Evolutionary conservation across 2,113 vertebrate genomes (phyloP).

Genomic region (Microtus oregoni): DNA sequence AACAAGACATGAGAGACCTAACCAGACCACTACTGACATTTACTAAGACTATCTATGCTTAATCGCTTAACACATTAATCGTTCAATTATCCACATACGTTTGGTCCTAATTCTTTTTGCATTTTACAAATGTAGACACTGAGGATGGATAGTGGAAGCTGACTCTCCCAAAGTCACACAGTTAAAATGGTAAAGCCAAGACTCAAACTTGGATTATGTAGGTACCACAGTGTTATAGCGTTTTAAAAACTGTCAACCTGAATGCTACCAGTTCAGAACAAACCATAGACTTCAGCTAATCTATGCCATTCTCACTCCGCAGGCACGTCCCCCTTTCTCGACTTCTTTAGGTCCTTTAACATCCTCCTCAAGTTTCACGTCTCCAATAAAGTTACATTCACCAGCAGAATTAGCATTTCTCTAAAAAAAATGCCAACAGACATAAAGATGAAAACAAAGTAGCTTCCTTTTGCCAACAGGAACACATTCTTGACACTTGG

Average conservation of each 20-base stretch:
- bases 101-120: not conserved
- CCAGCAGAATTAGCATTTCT: not conserved
- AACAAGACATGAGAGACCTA: not conserved
- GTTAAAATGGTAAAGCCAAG: not conserved
- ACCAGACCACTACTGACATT: not conserved
- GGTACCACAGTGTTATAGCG: not conserved
- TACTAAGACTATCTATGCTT: not conserved
- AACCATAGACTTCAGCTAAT: not conserved
- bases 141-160: not conserved
- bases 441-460: conserved; percentile 54
- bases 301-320: not conserved
- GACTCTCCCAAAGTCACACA: not conserved
- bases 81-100: not conserved
- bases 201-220: not conserved
- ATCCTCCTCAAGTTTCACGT: not conserved
- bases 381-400: conserved; percentile 1
- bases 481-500: conserved; percentile 13
- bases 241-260: too few relatives aligned
- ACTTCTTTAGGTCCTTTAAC: not conserved
- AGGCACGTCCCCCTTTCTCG: not conserved
- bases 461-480: conserved; percentile 23
- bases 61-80: not conserved
- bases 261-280: not conserved
- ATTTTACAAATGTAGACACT: not conserved
- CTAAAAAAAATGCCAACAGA: conserved; percentile 10